These are phyloP conservation scores for Scaptomyza parva DNA, from an alignment of 2,888 invertebrate genomes.

Conservation along the genomic window DNA sequence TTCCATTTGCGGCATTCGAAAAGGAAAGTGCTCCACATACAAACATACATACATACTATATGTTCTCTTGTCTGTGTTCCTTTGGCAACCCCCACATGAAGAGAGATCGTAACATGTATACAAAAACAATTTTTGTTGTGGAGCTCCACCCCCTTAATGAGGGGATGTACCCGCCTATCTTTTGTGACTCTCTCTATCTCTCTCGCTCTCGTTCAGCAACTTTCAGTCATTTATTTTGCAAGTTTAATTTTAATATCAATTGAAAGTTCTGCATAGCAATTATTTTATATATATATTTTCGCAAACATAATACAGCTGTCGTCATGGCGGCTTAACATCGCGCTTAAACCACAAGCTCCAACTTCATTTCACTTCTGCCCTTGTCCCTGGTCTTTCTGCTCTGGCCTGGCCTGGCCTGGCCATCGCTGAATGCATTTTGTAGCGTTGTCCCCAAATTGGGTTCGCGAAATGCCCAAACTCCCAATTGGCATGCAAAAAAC, in stretches of 20 bases:
- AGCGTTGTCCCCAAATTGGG: conserved; percentile 37
- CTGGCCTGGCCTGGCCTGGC: no score
- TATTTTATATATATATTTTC: conserved; percentile 7
- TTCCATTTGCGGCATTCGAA: conserved; percentile 45
- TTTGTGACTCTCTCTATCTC: conserved; percentile 1
- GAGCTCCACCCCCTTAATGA: conserved; percentile 51
- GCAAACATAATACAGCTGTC: conserved; percentile 26
- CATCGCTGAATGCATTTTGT: conserved; percentile 10
- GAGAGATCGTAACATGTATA: conserved; percentile 11
- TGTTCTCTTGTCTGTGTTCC: conserved; percentile 1
- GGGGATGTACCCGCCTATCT: conserved; percentile 11
- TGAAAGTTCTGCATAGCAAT: conserved; percentile 40
- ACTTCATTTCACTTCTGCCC: background rate
- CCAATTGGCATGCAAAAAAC: conserved; percentile 47
- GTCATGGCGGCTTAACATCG: conserved; percentile 74
- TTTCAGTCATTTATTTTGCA: conserved; percentile 10
- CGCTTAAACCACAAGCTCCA: conserved; percentile 40
- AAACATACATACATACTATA: background rate
- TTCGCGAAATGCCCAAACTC: conserved; percentile 33
- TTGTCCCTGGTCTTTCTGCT: background rate
- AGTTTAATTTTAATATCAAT: conserved; percentile 37
- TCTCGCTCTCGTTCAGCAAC: background rate
- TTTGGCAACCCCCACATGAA: conserved; percentile 29
- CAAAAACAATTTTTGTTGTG: conserved; percentile 12
- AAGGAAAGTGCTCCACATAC: conserved; percentile 56